These are phyloP conservation scores for Cryptophagus acutangulus DNA, from an alignment of 2,888 invertebrate species.

Conservation along the genomic window DNA sequence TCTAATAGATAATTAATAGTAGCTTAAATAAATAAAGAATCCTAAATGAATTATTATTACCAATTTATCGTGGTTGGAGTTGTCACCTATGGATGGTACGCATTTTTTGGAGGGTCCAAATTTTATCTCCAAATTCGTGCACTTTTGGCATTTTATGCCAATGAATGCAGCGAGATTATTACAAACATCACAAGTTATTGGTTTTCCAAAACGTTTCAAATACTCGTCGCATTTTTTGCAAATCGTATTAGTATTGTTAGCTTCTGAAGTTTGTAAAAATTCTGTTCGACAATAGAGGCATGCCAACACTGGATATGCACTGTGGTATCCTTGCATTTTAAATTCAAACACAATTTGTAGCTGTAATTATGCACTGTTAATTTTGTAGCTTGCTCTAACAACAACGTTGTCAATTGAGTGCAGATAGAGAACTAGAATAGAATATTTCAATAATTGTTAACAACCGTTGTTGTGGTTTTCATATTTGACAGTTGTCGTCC, in stretches of 20 bases:
- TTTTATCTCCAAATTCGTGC: constrained; percentile 90
- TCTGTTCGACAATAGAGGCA: constrained; percentile 96
- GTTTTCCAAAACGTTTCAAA: constrained; percentile 90
- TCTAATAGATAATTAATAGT: no score
- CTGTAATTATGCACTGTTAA: no score
- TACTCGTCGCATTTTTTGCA: constrained; percentile 94
- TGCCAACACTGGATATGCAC: constrained; percentile 88
- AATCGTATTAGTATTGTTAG: constrained; percentile 79
- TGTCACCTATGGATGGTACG: constrained; percentile 95
- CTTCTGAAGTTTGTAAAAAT: constrained; percentile 91
- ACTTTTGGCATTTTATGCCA: constrained; percentile 71
- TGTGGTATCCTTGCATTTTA: constrained; percentile 87
- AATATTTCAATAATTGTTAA: no score
- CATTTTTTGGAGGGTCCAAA: constrained; percentile 91
- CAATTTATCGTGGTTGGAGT: constrained; percentile 55
- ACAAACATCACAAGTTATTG: constrained; percentile 69
- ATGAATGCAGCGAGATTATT: constrained; percentile 67
- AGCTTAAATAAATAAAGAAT: no score
- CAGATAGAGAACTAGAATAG: no score
- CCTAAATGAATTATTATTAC: constrained; percentile 35
- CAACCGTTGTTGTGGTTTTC: no score
- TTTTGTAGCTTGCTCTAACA: no score
- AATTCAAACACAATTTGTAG: no score
- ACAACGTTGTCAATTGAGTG: no score
- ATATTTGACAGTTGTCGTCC: no score